A percentile compares a stretch with the other conserved stretches of the same genome.
phyloP scores from a whole-genome alignment of 2,888 invertebrate species.

The Callyntrura sp. region DNA sequence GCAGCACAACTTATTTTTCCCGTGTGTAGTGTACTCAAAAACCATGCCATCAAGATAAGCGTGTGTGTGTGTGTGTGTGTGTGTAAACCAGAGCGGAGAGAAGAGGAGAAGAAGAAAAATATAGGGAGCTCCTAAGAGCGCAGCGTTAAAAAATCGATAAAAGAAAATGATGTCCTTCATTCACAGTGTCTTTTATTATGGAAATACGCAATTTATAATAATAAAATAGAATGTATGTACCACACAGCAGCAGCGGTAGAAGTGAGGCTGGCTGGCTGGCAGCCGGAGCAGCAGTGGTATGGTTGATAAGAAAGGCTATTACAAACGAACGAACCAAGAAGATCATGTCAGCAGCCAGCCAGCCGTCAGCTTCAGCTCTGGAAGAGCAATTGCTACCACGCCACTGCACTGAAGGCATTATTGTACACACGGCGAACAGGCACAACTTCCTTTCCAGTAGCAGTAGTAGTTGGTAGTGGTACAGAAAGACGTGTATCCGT shows the following conservation, averaged over 20 bases:
- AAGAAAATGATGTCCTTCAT: slow-evolving; percentile 54
- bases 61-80: background rate
- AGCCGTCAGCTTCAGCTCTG: slow-evolving; percentile 9
- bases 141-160: slow-evolving; percentile 37
- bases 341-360: background rate
- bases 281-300: background rate
- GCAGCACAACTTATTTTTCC: slow-evolving; percentile 16
- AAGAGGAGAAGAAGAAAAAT: background rate
- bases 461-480: background rate
- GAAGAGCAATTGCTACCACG: background rate
- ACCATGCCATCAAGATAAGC: slow-evolving; percentile 10
- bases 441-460: slow-evolving; percentile 36
- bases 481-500: too few relatives aligned
- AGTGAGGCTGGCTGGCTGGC: background rate
- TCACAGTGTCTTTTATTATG: slow-evolving; percentile 44
- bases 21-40: slow-evolving; percentile 26
- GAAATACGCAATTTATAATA: slow-evolving; percentile 25
- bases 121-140: background rate
- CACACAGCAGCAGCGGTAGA: background rate
- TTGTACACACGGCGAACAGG: background rate
- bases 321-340: background rate
- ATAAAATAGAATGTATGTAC: background rate
- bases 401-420: background rate
- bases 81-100: background rate
- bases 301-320: slow-evolving; percentile 33